Base-by-base conservation (phyloP, 2,113 vertebrate species). In the Pangasianodon hypophthalmus region DNA sequence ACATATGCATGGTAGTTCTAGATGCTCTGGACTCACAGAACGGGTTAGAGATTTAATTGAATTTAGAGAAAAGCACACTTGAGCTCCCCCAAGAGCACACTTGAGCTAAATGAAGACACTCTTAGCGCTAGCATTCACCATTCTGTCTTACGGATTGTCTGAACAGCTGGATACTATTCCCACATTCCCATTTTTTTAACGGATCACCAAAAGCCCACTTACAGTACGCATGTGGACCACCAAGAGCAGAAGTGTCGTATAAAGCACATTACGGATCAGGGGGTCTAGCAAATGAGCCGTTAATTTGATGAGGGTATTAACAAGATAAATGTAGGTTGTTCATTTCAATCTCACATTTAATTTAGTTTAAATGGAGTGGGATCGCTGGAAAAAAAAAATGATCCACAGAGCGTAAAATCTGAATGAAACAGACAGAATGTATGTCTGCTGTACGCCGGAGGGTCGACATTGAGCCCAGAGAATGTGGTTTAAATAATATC, bases 11-110 rank as follows among this genome's bases (percentile, higher is more conserved):
- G 2, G 10, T 75, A 26, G 41, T 6, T 3, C 13, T 75, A 44
- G 37, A 75, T 24, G 41, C 37, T 44, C 37, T 2, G 73, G 67
- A 32, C 21, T 37, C 37, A 29, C 24, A 26, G 21, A 50, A 48
- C 14, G 13, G 0, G 6, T 81, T 32, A n/a, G 48, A 81, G 92
- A 90, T 95, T 93, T 92, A 94, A 95, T 95, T 94, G 81, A 93
- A 94, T 93, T 94, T 92, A 79, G 73, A 91, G 37, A 88, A 92
- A 75, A 90, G 79, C 29, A 52, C 14, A n/a, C 18, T 48, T 5
- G 4, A 69, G n/a, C 5, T 84, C 84, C 89, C 60, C 87, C 92
- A 87, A 90, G 29, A 60, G 44, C 26, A 84, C 80, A 85, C 86
- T 69, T 50, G 37, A 50, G 29, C 32, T 86, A 86, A 91, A 92